Base-by-base conservation (phyloP, 2,113 vertebrate species). In the Neodontobutis hainanensis region DNA sequence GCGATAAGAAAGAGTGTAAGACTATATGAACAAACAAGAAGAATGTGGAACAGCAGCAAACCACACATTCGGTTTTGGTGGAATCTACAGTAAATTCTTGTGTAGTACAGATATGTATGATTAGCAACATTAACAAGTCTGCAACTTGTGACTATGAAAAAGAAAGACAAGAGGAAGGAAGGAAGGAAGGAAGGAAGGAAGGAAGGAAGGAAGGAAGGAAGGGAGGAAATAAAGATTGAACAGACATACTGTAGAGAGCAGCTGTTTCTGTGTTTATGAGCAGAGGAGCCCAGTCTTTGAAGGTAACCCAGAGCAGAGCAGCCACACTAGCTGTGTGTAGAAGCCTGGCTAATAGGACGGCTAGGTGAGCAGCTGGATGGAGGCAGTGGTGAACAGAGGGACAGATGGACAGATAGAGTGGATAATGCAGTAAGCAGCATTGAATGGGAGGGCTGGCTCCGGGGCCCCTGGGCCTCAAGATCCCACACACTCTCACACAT, bases 331-430 rank as follows among this genome's bases (percentile, higher is more conserved):
- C 75, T 74, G 75, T 47, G 80, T 75, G 85, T 77, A 75, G 73
- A 87, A 78, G 79, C 67, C 81, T 81, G 82, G 86, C 87, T 92
- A 92, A 92, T 92, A 91, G 89, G 89, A 85, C 70, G 77, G 88
- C 87, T 86, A 91, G 86, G 89, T 89, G 88, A 92, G 89, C 91
- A 92, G 92, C 91, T 92, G 91, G 90, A 92, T 88, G 51, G 90
- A 90, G 86, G 76, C 82, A 87, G 82, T 71, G 80, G 84, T 78
- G 86, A 90, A 92, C 88, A 88, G 86, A 88, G 85, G 85, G 88
- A 90, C 92, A 93, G 89, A 90, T 90, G 90, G 91, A 92, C 88
- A 90, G 91, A 93, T 87, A 92, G 91, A 88, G 79, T 83, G 80
- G 88, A 87, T 91, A 92, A 91, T 90, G 84, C 86, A 87, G 82